Evolutionary conservation across 1,140 invertebrate species (phyloP).

Genomic region (Heliconius melpomene): DNA sequence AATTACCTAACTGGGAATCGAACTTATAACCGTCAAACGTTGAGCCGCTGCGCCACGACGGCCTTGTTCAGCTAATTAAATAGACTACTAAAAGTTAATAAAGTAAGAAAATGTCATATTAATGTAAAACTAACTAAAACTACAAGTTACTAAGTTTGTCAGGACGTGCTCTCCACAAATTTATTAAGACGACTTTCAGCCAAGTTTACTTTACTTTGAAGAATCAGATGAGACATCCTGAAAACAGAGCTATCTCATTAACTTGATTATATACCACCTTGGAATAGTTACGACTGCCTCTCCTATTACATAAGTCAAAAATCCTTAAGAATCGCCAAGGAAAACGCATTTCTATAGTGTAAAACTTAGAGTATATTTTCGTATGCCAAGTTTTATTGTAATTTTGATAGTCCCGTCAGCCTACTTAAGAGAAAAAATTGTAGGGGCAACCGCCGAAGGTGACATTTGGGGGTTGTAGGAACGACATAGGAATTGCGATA

Average conservation of each 20-base stretch:
- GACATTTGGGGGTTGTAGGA: slow-evolving; percentile 39
- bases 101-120: not conserved
- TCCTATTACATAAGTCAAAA: slow-evolving; percentile 2
- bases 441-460: slow-evolving; percentile 16
- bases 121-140: not conserved
- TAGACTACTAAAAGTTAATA: not conserved
- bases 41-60: too few species aligned
- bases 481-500: slow-evolving; percentile 39
- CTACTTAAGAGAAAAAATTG: slow-evolving; percentile 9
- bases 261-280: slow-evolving; percentile 54
- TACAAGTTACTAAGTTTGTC: not conserved
- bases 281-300: slow-evolving; percentile 32
- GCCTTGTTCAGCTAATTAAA: too few species aligned
- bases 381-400: not conserved
- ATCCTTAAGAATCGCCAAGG: not conserved
- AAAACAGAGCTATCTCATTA: slow-evolving; percentile 50
- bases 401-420: slow-evolving; percentile 3
- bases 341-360: not conserved
- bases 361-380: not conserved
- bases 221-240: slow-evolving; percentile 16
- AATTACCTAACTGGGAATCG: too few species aligned
- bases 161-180: not conserved
- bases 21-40: too few species aligned
- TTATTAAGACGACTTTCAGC: not conserved
- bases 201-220: slow-evolving; percentile 6